Evolutionary conservation across 2,888 invertebrate species (phyloP).

Genomic region (Smittia aterrima): DNA sequence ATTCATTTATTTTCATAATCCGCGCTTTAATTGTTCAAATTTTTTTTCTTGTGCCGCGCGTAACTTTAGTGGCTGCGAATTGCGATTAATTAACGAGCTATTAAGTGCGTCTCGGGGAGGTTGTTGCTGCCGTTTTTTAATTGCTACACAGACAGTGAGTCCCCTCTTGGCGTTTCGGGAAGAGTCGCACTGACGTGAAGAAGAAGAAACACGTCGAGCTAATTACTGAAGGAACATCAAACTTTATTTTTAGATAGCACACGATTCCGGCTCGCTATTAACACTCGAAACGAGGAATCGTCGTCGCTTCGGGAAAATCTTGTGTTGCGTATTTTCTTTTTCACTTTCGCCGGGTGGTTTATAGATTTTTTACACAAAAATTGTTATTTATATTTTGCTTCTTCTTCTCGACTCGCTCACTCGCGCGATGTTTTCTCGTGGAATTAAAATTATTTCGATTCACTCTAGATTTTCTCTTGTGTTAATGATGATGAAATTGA

Average conservation of each 20-base stretch:
- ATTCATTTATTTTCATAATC: slow-evolving; percentile 30
- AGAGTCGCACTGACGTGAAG: too few species aligned
- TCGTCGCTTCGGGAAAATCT: neutral
- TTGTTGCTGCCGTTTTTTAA: neutral
- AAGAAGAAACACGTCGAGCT: slow-evolving; percentile 15
- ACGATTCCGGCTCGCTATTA: slow-evolving; percentile 20
- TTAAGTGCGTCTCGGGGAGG: slow-evolving; percentile 13
- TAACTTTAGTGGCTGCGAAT: neutral
- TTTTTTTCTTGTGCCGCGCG: neutral
- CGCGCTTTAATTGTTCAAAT: slow-evolving; percentile 34
- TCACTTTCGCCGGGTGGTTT: slow-evolving; percentile 25
- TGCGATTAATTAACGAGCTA: slow-evolving; percentile 31
- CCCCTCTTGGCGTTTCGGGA: neutral
- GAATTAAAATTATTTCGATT: slow-evolving; percentile 10
- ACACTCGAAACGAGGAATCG: slow-evolving; percentile 5
- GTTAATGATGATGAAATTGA: slow-evolving; percentile 36
- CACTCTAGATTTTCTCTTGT: slow-evolving; percentile 17
- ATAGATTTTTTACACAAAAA: slow-evolving; percentile 18
- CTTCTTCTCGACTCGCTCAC: neutral
- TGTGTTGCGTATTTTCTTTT: neutral
- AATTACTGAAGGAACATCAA: slow-evolving; percentile 27
- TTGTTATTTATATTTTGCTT: slow-evolving; percentile 30
- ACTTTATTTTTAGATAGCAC: slow-evolving; percentile 30
- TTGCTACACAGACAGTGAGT: neutral
- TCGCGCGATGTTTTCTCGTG: neutral